Conservation (phyloP, 2,888 invertebrate species). For the Palloptera scutellata region DNA sequence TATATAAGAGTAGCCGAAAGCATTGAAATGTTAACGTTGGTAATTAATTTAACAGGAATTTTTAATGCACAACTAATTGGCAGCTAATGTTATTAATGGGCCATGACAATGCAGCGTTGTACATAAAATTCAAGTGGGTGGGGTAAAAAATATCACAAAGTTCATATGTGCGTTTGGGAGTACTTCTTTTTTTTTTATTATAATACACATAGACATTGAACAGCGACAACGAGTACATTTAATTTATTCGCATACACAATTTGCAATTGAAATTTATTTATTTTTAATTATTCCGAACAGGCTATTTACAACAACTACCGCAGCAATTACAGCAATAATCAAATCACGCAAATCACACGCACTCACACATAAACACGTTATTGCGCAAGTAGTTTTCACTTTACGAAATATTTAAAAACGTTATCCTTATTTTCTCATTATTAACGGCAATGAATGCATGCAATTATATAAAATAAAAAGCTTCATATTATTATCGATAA, state of each 20-base stretch:
- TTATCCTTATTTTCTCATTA: too few relatives aligned
- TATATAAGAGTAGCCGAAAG: background rate
- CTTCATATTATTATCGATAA: too few relatives aligned
- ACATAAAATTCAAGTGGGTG: too few relatives aligned
- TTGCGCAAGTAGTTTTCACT: too few relatives aligned
- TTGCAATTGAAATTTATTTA: conserved; percentile 33
- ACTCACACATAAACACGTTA: too few relatives aligned
- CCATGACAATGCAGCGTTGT: conserved; percentile 3
- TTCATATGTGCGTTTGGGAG: too few relatives aligned
- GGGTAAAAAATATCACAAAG: too few relatives aligned
- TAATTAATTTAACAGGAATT: conserved; percentile 34
- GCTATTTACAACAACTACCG: background rate
- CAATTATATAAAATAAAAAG: too few relatives aligned
- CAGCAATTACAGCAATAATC: background rate
- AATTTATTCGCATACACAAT: conserved; percentile 26
- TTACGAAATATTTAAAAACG: too few relatives aligned
- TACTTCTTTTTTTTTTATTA: too few relatives aligned
- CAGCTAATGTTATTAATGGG: conserved; percentile 33
- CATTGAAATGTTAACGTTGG: conserved; percentile 16
- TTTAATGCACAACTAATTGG: conserved; percentile 35
- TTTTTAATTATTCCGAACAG: conserved; percentile 32
- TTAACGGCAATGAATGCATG: too few relatives aligned
- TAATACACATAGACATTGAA: background rate
- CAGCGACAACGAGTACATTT: conserved; percentile 9
- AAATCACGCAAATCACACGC: too few relatives aligned